Evolutionary conservation across 2,888 invertebrate genomes (phyloP).

Genomic region (Pyrgus malvae): DNA sequence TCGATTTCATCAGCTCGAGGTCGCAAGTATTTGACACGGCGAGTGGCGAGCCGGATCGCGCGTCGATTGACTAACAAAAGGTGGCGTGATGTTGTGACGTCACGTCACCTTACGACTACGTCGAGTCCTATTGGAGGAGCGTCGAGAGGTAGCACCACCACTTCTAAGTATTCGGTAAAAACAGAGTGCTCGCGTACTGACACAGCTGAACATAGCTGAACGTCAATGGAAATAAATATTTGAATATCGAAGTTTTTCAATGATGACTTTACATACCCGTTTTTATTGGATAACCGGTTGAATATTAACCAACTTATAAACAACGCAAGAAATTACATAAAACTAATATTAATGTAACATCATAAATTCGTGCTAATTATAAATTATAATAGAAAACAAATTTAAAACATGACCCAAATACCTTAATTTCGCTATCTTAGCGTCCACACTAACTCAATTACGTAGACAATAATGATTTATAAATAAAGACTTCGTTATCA

Average conservation of each 20-base stretch:
- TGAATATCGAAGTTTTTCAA: neutral
- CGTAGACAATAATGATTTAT: no score
- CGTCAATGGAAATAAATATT: slow-evolving; percentile 19
- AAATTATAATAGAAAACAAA: no score
- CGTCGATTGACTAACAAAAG: slow-evolving; percentile 71
- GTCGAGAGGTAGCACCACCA: slow-evolving; percentile 9
- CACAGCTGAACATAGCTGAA: neutral
- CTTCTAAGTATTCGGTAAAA: slow-evolving; percentile 17
- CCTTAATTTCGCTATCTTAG: no score
- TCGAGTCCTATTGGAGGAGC: slow-evolving; percentile 58
- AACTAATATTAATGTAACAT: neutral
- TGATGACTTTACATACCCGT: neutral
- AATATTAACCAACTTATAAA: neutral
- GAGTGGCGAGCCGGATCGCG: slow-evolving; percentile 66
- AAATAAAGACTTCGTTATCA: slow-evolving; percentile 18
- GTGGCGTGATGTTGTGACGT: slow-evolving; percentile 81
- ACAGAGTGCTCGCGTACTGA: slow-evolving; percentile 6
- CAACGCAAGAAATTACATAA: neutral
- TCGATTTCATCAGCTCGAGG: slow-evolving; percentile 37
- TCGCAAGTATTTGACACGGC: slow-evolving; percentile 37
- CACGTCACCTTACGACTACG: slow-evolving; percentile 72
- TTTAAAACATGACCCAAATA: no score
- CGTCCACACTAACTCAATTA: no score
- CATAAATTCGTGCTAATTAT: no score
- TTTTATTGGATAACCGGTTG: neutral